phyloP scores from a whole-genome alignment of 1,140 invertebrate genomes.

The Kradibia gibbosae region DNA sequence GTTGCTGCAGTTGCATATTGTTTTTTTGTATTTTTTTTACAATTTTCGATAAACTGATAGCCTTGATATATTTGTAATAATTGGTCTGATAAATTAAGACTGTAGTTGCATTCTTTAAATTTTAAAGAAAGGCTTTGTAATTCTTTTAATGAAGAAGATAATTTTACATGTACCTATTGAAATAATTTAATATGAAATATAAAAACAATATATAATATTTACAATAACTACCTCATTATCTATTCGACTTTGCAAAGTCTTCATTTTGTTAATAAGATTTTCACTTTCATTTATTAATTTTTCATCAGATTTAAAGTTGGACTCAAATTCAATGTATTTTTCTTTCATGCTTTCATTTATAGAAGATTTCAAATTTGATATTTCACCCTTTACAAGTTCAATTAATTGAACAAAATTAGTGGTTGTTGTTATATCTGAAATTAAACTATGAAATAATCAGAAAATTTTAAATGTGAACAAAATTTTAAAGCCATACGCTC shows the following conservation, averaged over 20 bases:
- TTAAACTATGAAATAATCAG: not conserved
- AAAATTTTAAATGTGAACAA: not conserved
- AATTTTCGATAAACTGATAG: slow-evolving; percentile 71
- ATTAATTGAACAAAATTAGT: slow-evolving; percentile 72
- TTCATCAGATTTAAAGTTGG: slow-evolving; percentile 72
- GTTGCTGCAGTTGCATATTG: slow-evolving; percentile 71
- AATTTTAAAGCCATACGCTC: slow-evolving; percentile 34
- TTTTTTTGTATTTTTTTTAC: slow-evolving; percentile 63
- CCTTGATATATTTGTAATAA: slow-evolving; percentile 73
- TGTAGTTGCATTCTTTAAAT: slow-evolving; percentile 72
- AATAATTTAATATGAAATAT: slow-evolving; percentile 6
- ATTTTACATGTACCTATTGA: slow-evolving; percentile 74
- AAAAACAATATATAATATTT: not conserved
- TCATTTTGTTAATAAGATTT: slow-evolving; percentile 71
- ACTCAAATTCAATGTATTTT: slow-evolving; percentile 73
- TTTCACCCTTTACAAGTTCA: slow-evolving; percentile 72
- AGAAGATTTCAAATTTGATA: slow-evolving; percentile 74
- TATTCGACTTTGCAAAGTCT: slow-evolving; percentile 71
- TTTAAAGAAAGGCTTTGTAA: slow-evolving; percentile 73
- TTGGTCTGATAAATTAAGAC: slow-evolving; percentile 72
- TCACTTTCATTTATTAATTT: slow-evolving; percentile 71
- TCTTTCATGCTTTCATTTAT: slow-evolving; percentile 73
- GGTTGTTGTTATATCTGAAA: slow-evolving; percentile 61
- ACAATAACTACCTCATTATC: slow-evolving; percentile 67
- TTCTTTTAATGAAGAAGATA: slow-evolving; percentile 74